phyloP scores from a whole-genome alignment of 2,113 vertebrate species.

The Prunella fulvescens region DNA sequence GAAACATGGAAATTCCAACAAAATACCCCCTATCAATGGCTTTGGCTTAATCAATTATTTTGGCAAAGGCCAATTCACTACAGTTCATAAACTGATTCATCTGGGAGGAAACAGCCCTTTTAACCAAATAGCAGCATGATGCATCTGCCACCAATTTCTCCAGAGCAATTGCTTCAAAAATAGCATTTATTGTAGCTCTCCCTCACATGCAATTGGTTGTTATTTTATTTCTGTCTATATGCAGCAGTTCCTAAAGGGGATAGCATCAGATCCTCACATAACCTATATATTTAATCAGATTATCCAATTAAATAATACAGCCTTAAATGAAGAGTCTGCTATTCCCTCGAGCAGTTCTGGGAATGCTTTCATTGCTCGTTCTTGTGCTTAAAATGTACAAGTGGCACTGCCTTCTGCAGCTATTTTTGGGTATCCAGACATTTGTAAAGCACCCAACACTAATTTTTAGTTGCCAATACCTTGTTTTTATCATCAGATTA shows the following conservation, averaged over 20 bases:
- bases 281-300: constrained; percentile 29
- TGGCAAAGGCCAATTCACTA: not conserved
- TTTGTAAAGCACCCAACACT: not conserved
- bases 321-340: constrained; percentile 2
- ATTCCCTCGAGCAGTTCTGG: not conserved
- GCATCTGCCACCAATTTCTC: not conserved
- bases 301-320: constrained; percentile 17
- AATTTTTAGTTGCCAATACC: not conserved
- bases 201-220: not conserved
- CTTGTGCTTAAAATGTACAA: not conserved
- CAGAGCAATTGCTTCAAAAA: not conserved
- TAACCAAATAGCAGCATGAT: not conserved
- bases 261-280: not conserved
- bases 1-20: not conserved
- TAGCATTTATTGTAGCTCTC: not conserved
- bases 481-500: not conserved
- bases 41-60: not conserved
- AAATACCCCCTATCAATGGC: not conserved
- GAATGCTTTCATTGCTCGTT: not conserved
- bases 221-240: not conserved
- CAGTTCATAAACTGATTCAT: not conserved
- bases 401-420: not conserved
- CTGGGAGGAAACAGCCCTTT: not conserved
- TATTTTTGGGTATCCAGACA: not conserved
- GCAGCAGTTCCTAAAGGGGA: not conserved